These are phyloP conservation scores for Adelphocoris suturalis DNA, from an alignment of 2,888 invertebrate species.

Conservation along the genomic window DNA sequence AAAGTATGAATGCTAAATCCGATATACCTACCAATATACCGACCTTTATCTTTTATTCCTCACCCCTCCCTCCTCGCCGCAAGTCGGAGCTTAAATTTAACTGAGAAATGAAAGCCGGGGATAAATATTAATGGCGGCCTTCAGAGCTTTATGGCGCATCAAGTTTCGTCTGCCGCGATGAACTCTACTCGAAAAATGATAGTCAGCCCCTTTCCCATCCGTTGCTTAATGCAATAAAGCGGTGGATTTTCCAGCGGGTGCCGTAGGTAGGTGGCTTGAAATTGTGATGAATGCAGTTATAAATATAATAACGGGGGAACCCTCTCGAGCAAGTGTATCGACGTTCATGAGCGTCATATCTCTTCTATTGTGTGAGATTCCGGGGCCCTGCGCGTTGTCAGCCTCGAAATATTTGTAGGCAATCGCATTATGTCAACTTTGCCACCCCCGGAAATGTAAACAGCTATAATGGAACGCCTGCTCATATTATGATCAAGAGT, in stretches of 20 bases:
- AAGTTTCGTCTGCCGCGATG: constrained; percentile 30
- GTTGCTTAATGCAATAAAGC: constrained; percentile 25
- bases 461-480: background rate
- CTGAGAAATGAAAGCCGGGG: constrained; percentile 19
- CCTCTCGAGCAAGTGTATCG: background rate
- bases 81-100: constrained; percentile 9
- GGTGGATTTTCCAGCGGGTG: background rate
- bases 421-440: constrained; percentile 29
- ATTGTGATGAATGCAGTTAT: constrained; percentile 12
- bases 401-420: background rate
- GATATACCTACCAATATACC: constrained; percentile 33
- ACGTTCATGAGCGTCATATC: constrained; percentile 11
- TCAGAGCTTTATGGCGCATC: constrained; percentile 23
- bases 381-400: background rate
- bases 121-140: constrained; percentile 31
- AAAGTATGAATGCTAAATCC: constrained; percentile 30
- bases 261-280: background rate
- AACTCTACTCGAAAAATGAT: constrained; percentile 11
- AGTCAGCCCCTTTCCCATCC: background rate
- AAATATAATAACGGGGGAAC: background rate
- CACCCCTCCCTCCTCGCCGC: background rate
- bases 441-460: background rate
- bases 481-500: background rate
- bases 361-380: background rate
- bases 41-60: constrained; percentile 29